Base-by-base conservation (phyloP, 2,113 vertebrate species). In the Macroglossus sobrinus region DNA sequence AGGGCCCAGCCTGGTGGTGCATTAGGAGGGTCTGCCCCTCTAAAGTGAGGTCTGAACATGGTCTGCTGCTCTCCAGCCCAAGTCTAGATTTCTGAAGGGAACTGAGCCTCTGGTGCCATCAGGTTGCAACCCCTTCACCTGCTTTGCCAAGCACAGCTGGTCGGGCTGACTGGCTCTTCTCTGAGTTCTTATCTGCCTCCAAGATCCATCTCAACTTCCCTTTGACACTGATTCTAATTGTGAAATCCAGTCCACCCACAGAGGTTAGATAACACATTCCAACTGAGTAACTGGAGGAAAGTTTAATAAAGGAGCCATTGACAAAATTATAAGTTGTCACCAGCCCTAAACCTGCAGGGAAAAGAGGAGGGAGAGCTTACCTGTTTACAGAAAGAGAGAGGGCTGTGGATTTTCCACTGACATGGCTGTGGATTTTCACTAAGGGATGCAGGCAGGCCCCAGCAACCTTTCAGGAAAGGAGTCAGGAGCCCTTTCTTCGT, bases 121-220 rank as follows among this genome's bases (percentile, higher is more conserved):
- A 64, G 64, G 28, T 14, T 45, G 14, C 22, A 57, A 40, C 2
- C 26, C 38, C 69, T 28, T 90, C 30, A 14, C 33, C 33, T 38
- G 15, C 33, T 2, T 24, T 35, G 26, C 30, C 14, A 26, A 84
- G 45, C 1, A 5, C 11, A 0, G 3, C 8, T 33, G 15, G 22
- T 28, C 12, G 50, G 40, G 59, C 55, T 53, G 22, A 6, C 63
- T 53, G 18, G 40, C 38, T 84, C 57, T 53, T 28, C 28, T 84
- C 50, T 50, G 18, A 33, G 81, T 45, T 68, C 53, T 57, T 22
- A 2, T 50, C 84, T 87, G 84, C 66, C 55, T 72, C 40, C 40
- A 30, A 19, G 47, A 30, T 59, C 33, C 38, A 19, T 19, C 18
- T 33, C 33, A 11, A 4, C 21, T 61, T 40, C 40, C 40, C 47